phyloP scores from a whole-genome alignment of 1,140 invertebrate species.

The Drosophila repletoides region DNA sequence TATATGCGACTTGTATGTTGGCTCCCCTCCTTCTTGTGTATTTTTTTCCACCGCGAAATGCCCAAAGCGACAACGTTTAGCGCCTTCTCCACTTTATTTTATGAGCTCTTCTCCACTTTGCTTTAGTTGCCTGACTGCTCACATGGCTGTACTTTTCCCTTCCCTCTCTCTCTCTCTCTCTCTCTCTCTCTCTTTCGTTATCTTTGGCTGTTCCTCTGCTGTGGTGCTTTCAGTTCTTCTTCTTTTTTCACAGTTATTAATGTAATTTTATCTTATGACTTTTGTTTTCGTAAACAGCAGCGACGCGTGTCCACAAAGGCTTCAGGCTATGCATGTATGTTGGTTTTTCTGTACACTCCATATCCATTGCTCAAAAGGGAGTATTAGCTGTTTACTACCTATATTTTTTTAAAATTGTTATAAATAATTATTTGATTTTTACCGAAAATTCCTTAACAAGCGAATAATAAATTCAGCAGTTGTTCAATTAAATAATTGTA shows the following conservation, averaged over 20 bases:
- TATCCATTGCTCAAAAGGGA: no score
- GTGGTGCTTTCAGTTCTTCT: not conserved
- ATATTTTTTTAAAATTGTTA: no score
- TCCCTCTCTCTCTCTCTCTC: not conserved
- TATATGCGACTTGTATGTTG: not conserved
- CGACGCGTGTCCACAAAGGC: conserved; percentile 45
- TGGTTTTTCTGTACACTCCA: not conserved
- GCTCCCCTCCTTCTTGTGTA: not conserved
- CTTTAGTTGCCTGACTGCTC: not conserved
- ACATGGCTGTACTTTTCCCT: not conserved
- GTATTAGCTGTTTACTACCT: no score
- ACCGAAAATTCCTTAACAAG: no score
- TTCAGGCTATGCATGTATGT: not conserved
- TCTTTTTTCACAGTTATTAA: conserved; percentile 57
- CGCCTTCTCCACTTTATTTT: conserved; percentile 35
- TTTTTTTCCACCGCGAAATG: conserved; percentile 34
- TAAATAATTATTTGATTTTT: no score
- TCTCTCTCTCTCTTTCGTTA: not conserved
- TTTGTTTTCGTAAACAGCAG: conserved; percentile 66
- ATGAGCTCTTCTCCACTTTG: not conserved
- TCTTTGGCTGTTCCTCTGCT: not conserved
- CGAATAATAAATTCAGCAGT: no score
- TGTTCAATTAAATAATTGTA: no score
- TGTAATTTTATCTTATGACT: conserved; percentile 77
- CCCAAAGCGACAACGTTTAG: conserved; percentile 68